Evolutionary conservation across 2,888 invertebrate genomes (phyloP), one percentile per base, ranked within the genome.

Genomic region (Eugnorisma glareosa): DNA sequence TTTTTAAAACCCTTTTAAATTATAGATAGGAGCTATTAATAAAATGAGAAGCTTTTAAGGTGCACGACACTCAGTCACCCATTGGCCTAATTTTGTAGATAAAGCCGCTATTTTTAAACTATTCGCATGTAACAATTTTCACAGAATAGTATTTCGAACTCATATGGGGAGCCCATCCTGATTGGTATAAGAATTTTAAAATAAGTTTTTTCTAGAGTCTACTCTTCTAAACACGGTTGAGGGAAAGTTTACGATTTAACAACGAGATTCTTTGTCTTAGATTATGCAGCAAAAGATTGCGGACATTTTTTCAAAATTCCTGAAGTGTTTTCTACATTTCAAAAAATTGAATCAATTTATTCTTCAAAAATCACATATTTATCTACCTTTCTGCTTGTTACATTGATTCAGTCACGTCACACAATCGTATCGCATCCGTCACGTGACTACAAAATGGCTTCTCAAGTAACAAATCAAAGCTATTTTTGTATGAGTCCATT

Each of bases 401-500:
- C 28, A 13, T 69, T 10, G 15, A 69, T 21, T 15, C 21, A 48
- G 35, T 72, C 45, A 59, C 24, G n/a, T 89, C 1, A 31, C 28
- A 28, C 18, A 18, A 59, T 59, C 90, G 89, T 74, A 18, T 90
- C 89, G 88, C 73, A 7, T 15, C 78, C 88, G 84, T 86, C 61
- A 80, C 91, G 88, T 80, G 18, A 7, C 31, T 2, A 75, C 7
- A 87, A 91, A 92, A 81, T 4, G 28, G 4, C 69, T 31, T 80
- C 74, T 85, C 71, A 85, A 88, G 90, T 88, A 91, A 95, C 94
- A 94, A 95, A 94, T 94, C 94, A 94, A 93, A 92, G 89, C 91
- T 95, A 95, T 95, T 95, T 95, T 90, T 90, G 94, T 93, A 90
- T 88, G 89, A 88, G 84, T 87, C 93, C 94, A 96, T 96, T 95